Evolutionary conservation across 2,113 vertebrate species (phyloP), one percentile per base, ranked within the genome.

Genomic region (Siniperca knerii): DNA sequence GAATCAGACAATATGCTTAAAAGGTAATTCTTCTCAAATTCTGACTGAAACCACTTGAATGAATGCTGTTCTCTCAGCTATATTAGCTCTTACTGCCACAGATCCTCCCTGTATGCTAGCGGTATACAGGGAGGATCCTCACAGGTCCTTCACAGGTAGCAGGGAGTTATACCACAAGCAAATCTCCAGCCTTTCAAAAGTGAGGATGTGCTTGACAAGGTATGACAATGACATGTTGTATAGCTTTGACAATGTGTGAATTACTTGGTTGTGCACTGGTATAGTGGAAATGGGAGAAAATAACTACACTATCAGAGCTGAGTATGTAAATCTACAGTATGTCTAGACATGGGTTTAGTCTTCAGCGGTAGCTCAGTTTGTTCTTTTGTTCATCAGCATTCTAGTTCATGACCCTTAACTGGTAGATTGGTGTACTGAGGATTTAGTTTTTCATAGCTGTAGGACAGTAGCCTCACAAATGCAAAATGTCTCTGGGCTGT

Each of bases 121-220:
- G 0, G 42, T 66, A 25, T 25, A 25, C 25, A 25, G 25, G 25
- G 25, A 25, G 25, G 25, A 25, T 25, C 25, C 25, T 25, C 25
- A 25, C 25, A 25, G 25, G 25, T 25, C 25, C 35, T 12, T 71
- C 18, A 37, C 25, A 58, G 23, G 55, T 37, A 64, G 55, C 25
- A 48, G 61, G 25, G 25, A 79, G 74, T 78, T 46, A 74, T 35
- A 61, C 57, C 20, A 21, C 44, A 61, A 55, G 61, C 8, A 80
- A 72, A 65, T 79, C 35, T 35, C 23, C 16, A 67, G 9, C 15
- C 42, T 67, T 66, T 71, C 29, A 69, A 64, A 72, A 55, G 61
- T 57, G 75, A 33, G 35, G 42, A 75, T 54, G 35, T 40, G 50
- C 37, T 55, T 40, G 21, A 76, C 3, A 37, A 60, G 46, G 54